phyloP scores from a whole-genome alignment of 1,140 invertebrate species.

The Eumeta japonica region DNA sequence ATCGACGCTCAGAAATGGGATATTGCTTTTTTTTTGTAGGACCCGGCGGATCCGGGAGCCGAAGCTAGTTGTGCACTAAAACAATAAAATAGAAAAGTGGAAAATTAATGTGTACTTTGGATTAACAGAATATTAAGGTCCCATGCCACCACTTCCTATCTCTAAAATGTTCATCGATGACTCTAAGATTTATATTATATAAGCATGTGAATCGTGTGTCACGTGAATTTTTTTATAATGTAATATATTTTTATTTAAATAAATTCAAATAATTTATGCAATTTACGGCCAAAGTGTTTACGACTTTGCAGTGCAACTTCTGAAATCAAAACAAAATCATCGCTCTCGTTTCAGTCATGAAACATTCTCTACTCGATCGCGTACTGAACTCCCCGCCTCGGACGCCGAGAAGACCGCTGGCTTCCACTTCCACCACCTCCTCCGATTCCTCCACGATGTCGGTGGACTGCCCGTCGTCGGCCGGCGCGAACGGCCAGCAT shows the following conservation, averaged over 20 bases:
- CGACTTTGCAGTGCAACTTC: no score
- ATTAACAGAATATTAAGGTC: no score
- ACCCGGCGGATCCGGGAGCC: no score
- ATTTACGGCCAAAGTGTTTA: no score
- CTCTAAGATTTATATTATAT: no score
- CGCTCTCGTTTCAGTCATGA: conserved; percentile 30
- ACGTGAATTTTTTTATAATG: neutral
- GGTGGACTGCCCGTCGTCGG: conserved; percentile 43
- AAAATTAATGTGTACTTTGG: neutral
- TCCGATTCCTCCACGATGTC: conserved; percentile 55
- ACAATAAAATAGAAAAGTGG: neutral
- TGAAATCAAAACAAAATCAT: conserved; percentile 1
- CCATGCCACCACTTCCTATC: no score
- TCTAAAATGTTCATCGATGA: no score
- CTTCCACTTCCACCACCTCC: conserved; percentile 52
- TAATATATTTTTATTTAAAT: neutral
- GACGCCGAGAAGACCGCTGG: conserved; percentile 43
- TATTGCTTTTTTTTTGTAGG: no score
- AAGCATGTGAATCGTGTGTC: no score
- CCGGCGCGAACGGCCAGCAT: conserved; percentile 26
- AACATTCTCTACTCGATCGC: conserved; percentile 47
- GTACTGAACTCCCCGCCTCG: conserved; percentile 43
- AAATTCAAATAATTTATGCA: neutral
- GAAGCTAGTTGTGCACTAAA: no score
- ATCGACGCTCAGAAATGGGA: no score